Evolutionary conservation across 2,888 invertebrate species (phyloP), one percentile per base, ranked within the genome.

Genomic region (Poecilus cupreus): DNA sequence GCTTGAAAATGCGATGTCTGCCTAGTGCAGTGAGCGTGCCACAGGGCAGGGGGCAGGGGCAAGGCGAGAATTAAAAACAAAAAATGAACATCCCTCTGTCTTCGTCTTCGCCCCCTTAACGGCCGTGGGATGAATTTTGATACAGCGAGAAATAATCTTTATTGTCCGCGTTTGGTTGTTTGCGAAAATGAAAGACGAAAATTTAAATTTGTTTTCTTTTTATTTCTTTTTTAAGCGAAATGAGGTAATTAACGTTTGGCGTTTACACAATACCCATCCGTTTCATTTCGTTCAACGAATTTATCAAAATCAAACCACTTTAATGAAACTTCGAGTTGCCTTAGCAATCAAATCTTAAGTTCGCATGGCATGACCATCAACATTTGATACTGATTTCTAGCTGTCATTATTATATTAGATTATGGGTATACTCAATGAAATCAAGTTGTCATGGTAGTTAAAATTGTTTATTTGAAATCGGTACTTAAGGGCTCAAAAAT

Each of bases 1-100:
- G 87, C 88, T 87, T 88, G 88, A 88, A 78, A 88, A 87, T 86
- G 87, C 86, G 86, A 86, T 87, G 87, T 87, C 86, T 86, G 86
- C 85, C 39, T 75, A 51, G 80, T 72, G 70, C 80, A 72, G 16
- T 43, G 72, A 57, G 39, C 70, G 70, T 32, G 54, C 72, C 57
- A 60, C 43, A 43, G 49, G 18, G 85, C 85, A 85, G 82, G 82
- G 79, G 83, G 81, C 82, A 83, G 83, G 83, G 82, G 82, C 82
- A 83, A 82, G 85, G 86, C 85, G 87, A 85, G 88, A 88, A 88
- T 88, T 88, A 88, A 88, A 87, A 87, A 87, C 87, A 87, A 86
- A 85, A 85, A 85, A 84, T 82, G 82, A 84, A 83, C 80, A 83
- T 83, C 82, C 81, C 83, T 80, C 82, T 84, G 83, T 83, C 82